Percentiles rank a stretch among this genome's conserved stretches.
phyloP scores from a whole-genome alignment of 2,113 vertebrate genomes.

The Lagopus leucura region DNA sequence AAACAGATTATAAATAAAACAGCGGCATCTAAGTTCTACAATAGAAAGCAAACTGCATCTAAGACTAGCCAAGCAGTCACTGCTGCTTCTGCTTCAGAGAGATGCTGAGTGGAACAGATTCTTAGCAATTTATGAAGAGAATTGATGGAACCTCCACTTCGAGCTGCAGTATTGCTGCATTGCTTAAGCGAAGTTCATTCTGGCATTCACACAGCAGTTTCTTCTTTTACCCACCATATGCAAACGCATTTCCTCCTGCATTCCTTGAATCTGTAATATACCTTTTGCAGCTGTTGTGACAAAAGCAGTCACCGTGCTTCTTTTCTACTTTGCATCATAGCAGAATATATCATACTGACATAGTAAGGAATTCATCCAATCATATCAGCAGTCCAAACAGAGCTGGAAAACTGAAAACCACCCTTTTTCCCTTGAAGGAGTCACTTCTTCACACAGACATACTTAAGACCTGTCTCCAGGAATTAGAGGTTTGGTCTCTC shows the following conservation, averaged over 20 bases:
- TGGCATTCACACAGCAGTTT: neutral
- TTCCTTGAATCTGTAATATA: neutral
- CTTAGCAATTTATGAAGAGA: neutral
- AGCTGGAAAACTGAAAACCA: neutral
- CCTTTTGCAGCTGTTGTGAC: neutral
- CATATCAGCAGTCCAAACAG: neutral
- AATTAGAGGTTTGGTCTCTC: neutral
- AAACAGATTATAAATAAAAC: neutral
- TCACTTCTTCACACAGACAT: neutral
- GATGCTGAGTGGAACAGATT: neutral
- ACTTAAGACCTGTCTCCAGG: neutral
- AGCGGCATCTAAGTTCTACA: neutral
- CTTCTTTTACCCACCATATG: neutral
- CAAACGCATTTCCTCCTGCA: neutral
- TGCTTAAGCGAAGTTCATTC: neutral
- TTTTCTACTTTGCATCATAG: neutral
- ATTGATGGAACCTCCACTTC: neutral
- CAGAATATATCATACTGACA: neutral
- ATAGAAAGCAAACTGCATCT: neutral
- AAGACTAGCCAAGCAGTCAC: neutral
- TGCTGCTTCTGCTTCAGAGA: neutral
- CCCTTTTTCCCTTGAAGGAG: neutral
- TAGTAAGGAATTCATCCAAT: neutral
- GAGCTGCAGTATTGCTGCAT: neutral
- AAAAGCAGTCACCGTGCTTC: conserved; percentile 1